phyloP scores from a whole-genome alignment of 2,888 invertebrate species.

The Nysson spinosus region DNA sequence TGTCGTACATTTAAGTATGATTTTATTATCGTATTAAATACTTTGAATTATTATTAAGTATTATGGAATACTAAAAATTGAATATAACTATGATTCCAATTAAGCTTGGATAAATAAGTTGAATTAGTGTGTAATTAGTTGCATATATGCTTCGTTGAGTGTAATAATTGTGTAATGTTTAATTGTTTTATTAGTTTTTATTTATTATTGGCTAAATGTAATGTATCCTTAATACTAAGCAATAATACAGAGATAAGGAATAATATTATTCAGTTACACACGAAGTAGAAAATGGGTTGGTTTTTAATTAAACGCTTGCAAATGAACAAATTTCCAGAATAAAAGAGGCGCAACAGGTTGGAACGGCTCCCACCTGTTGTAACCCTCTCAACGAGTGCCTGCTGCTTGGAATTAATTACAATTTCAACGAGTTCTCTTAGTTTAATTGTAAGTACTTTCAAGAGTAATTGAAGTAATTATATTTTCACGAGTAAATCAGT shows the following conservation, averaged over 20 bases:
- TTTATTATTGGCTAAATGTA: too few relatives aligned
- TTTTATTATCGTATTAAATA: background rate
- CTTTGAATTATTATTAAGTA: background rate
- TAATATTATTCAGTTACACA: too few relatives aligned
- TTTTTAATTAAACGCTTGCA: constrained; percentile 5
- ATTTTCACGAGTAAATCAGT: background rate
- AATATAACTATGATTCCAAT: background rate
- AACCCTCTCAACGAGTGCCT: constrained; percentile 51
- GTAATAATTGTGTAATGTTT: too few relatives aligned
- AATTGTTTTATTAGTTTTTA: too few relatives aligned
- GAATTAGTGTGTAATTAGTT: too few relatives aligned
- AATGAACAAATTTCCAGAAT: constrained; percentile 46
- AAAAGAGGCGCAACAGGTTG: constrained; percentile 65
- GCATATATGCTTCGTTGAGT: too few relatives aligned
- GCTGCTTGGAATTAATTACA: constrained; percentile 47
- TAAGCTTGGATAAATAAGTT: too few relatives aligned
- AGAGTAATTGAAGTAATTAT: too few relatives aligned
- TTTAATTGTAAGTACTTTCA: too few relatives aligned
- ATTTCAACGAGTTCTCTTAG: constrained; percentile 34
- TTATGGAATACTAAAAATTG: background rate
- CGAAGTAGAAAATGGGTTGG: too few relatives aligned
- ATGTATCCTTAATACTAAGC: too few relatives aligned
- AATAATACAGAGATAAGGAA: too few relatives aligned
- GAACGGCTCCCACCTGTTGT: constrained; percentile 64
- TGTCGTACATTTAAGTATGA: background rate